Base-by-base conservation (phyloP, 2,888 invertebrate genomes). In the Ophion obscuratus region DNA sequence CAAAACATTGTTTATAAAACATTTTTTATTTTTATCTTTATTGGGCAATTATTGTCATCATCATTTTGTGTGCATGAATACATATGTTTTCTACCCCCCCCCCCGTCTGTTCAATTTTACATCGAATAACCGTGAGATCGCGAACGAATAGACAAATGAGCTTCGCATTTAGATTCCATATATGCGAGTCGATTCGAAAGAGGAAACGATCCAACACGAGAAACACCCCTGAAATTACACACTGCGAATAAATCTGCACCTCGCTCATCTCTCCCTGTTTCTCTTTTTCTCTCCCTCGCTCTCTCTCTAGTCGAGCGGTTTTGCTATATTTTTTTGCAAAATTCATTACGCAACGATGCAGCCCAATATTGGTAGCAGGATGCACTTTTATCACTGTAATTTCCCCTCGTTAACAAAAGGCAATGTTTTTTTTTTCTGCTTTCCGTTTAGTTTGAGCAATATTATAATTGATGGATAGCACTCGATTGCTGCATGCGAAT, bases 81-180 rank as follows among this genome's bases (percentile, higher is more conserved):
- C 59, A 20, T 20, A 61, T 61, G 7, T 10, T 61, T n/a, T 53
- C n/a, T 27, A 10, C n/a, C 70, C 20, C 24, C 7, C 10, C 64
- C 24, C 64, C 14, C 24, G 7, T 20, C 44, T 40, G 14, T 44
- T 68, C 68, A 9, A 24, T 2, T 68, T 68, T 9, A 20, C 11
- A 24, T 24, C 64, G 64, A 64, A 64, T 7, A 57, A 81, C 61
- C 75, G 81, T 76, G 81, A 62, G 81, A 81, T 57, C 68, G 31
- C 53, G 31, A 27, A 44, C 40, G n/a, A 61, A 68, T 77, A 68
- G 61, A 57, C 76, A 27, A 53, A 68, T 74, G 61, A 62, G 53
- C 47, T 57, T 62, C 62, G 5, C 36, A 71, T 71, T 53, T 71
- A 31, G n/a, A 24, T 20, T 10, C 40, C 40, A 31, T 68, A 14